Percentiles rank a stretch among this genome's conserved stretches.
Evolutionary conservation across 2,888 invertebrate species (phyloP).

Genomic region (Drosophila tripunctata): DNA sequence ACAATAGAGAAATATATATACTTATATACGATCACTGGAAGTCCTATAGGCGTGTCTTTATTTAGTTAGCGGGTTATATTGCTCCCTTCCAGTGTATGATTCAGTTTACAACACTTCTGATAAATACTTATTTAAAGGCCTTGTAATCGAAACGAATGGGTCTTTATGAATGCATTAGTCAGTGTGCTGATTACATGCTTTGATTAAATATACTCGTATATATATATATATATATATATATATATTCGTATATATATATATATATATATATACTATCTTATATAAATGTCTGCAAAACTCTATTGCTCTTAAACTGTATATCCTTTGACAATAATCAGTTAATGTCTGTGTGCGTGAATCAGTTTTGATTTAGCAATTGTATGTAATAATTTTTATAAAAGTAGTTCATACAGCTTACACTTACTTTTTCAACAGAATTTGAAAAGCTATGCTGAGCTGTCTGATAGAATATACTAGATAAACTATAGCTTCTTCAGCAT

Average conservation of each 20-base stretch:
- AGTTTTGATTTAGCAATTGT: too few species aligned
- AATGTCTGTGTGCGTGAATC: too few species aligned
- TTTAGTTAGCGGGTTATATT: slow-evolving; percentile 7
- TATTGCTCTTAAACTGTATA: too few species aligned
- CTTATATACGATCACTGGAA: background rate
- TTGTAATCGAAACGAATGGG: slow-evolving; percentile 31
- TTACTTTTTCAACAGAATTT: too few species aligned
- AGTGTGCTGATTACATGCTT: slow-evolving; percentile 18
- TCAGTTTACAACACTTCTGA: slow-evolving; percentile 58
- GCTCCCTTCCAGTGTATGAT: slow-evolving; percentile 39
- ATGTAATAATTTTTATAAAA: too few species aligned
- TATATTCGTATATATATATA: slow-evolving; percentile 6
- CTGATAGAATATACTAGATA: too few species aligned
- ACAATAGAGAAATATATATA: background rate
- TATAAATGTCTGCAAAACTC: too few species aligned
- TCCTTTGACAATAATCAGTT: too few species aligned
- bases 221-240: background rate
- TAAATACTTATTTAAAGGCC: background rate
- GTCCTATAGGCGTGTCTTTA: background rate
- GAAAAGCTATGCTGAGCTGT: too few species aligned
- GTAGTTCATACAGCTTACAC: too few species aligned
- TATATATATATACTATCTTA: background rate
- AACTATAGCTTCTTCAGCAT: too few species aligned
- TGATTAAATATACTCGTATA: slow-evolving; percentile 23
- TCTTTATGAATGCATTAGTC: slow-evolving; percentile 27